A percentile compares a stretch with the other conserved stretches of the same genome.
These are phyloP conservation scores for Acanthaster planci DNA, from an alignment of 35 echinoderm and acorn worm species.

Conservation along the genomic window DNA sequence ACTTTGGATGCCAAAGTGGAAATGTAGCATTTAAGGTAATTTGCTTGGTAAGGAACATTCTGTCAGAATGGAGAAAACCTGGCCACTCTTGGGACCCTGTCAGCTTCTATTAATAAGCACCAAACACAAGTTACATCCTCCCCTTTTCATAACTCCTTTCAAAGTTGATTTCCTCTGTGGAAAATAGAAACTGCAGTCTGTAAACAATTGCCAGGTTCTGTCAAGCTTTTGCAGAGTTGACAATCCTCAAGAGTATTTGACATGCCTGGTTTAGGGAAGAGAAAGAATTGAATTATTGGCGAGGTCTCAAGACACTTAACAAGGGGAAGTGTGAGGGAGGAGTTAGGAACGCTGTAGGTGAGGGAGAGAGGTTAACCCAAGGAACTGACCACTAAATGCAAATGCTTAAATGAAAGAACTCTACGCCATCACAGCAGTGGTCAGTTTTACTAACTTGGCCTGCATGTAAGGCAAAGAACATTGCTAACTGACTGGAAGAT, in stretches of 20 bases:
- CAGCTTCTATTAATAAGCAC: constrained; percentile 28
- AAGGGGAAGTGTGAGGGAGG: constrained; percentile 11
- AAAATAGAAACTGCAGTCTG: constrained; percentile 29
- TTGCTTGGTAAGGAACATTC: constrained; percentile 3
- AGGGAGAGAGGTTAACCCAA: neutral
- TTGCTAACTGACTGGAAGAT: too few species aligned
- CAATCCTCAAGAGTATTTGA: constrained; percentile 13
- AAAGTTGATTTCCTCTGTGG: constrained; percentile 10
- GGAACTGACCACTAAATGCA: neutral
- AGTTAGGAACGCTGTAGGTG: constrained; percentile 25
- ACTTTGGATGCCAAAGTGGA: constrained; percentile 23
- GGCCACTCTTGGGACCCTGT: constrained; percentile 8
- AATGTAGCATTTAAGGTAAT: constrained; percentile 16
- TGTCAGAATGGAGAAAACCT: constrained; percentile 15
- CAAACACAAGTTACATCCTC: constrained; percentile 26
- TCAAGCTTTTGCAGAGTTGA: constrained; percentile 13
- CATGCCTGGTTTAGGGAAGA: constrained; percentile 10
- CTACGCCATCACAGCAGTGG: too few species aligned
- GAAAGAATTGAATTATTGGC: neutral
- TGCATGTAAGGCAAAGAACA: too few species aligned
- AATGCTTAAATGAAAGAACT: too few species aligned
- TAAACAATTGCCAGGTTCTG: constrained; percentile 29
- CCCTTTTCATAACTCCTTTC: constrained; percentile 29
- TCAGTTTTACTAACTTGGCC: too few species aligned
- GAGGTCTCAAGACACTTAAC: neutral